Evolutionary conservation across 1,140 invertebrate genomes (phyloP).

Genomic region (Drusus annulatus): DNA sequence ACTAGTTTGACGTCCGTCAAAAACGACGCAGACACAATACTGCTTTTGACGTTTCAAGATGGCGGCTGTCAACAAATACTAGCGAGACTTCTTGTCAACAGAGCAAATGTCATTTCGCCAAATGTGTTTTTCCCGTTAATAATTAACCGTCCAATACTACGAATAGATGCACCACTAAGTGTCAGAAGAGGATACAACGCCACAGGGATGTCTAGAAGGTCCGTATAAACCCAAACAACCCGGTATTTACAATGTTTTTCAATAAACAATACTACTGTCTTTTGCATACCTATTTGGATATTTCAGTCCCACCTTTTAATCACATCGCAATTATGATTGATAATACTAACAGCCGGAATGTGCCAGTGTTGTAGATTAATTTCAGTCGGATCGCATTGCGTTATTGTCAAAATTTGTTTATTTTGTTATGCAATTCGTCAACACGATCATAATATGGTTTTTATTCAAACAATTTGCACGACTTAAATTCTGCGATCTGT

Average conservation of each 20-base stretch:
- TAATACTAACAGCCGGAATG: not conserved
- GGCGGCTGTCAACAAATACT: conserved; percentile 54
- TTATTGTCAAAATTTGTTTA: conserved; percentile 4
- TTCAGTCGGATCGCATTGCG: not conserved
- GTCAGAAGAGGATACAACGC: not conserved
- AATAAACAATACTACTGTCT: conserved; percentile 8
- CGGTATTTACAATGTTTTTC: not conserved
- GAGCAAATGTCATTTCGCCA: conserved; percentile 38
- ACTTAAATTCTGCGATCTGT: not conserved
- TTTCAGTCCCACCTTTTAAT: not conserved
- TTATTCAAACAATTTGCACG: not conserved
- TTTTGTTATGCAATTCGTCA: conserved; percentile 17
- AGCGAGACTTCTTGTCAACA: conserved; percentile 48
- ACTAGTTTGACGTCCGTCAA: too few species aligned
- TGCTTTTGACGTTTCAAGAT: conserved; percentile 42
- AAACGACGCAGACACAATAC: conserved; percentile 35
- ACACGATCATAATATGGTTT: conserved; percentile 35
- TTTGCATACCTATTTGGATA: conserved; percentile 12
- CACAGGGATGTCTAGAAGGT: conserved; percentile 29
- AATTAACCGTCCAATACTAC: conserved; percentile 4
- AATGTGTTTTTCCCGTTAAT: conserved; percentile 23
- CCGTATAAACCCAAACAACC: not conserved
- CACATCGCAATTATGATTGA: not conserved
- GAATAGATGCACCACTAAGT: conserved; percentile 17
- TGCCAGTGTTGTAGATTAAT: not conserved